Percentiles rank a stretch among this genome's conserved stretches.
These are phyloP conservation scores for Oxyruncus cristatus DNA, from an alignment of 2,113 vertebrate genomes.

Conservation along the genomic window DNA sequence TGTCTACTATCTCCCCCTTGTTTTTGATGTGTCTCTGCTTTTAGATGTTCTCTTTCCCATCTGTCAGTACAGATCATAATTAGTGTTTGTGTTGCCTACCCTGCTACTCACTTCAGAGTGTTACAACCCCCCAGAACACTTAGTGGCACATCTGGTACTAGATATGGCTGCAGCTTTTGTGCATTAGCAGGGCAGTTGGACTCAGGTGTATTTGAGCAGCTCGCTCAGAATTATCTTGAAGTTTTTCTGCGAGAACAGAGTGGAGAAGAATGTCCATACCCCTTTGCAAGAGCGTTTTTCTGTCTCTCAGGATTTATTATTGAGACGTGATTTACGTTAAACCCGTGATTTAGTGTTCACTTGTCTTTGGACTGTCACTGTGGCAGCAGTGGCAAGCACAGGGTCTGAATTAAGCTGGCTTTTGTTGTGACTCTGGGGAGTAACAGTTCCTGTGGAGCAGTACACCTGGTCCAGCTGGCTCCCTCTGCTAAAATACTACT, in stretches of 20 bases:
- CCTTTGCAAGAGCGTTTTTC: neutral
- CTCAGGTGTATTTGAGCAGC: neutral
- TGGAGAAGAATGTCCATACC: neutral
- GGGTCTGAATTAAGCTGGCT: neutral
- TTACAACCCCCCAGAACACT: neutral
- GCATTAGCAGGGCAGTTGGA: neutral
- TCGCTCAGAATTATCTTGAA: neutral
- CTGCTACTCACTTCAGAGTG: neutral
- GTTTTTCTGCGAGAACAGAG: neutral
- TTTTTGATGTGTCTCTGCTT: neutral
- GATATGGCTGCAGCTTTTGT: neutral
- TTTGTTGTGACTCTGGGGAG: neutral
- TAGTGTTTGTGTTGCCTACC: neutral
- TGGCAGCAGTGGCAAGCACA: neutral
- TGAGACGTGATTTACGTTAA: fast-evolving
- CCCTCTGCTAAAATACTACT: neutral
- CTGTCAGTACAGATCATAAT: neutral
- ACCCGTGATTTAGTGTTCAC: neutral
- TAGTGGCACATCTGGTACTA: neutral
- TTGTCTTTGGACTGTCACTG: neutral
- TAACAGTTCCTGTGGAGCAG: neutral
- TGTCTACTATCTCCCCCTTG: neutral
- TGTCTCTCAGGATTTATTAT: neutral
- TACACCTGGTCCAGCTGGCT: neutral
- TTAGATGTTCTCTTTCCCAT: neutral